Conservation (phyloP, 2,888 invertebrate species). For the Spodoptera picta region DNA sequence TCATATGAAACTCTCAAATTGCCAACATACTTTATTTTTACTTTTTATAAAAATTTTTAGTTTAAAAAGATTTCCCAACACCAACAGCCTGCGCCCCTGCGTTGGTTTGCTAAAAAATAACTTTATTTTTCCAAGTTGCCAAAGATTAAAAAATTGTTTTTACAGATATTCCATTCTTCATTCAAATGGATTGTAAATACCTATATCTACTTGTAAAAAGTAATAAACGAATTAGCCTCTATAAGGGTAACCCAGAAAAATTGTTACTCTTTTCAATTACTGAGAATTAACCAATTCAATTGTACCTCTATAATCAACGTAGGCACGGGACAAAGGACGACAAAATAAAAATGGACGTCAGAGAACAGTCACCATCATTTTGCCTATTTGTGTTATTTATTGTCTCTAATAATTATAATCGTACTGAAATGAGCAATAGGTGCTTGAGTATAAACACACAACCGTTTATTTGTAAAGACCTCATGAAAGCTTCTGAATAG, state of each 20-base stretch:
- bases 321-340: conserved; percentile 26
- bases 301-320: conserved; percentile 49
- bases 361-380: conserved; percentile 3
- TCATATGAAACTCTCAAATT: conserved; percentile 34
- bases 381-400: conserved; percentile 22
- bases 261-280: conserved; percentile 63
- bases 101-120: not conserved
- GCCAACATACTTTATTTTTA: not conserved
- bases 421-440: conserved; percentile 19
- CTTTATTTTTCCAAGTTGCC: not conserved
- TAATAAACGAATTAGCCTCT: conserved; percentile 45
- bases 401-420: conserved; percentile 4
- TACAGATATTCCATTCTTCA: conserved; percentile 6
- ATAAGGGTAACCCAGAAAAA: conserved; percentile 29
- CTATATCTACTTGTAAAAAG: not conserved
- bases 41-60: not conserved
- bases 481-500: conserved; percentile 33
- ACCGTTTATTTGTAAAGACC: conserved; percentile 28
- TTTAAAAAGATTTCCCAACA: not conserved
- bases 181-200: no score
- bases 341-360: conserved; percentile 33
- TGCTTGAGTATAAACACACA: conserved; percentile 2
- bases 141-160: conserved; percentile 13
- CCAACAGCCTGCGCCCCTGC: no score
- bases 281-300: conserved; percentile 74